Base-by-base conservation (phyloP, 2,797 vertebrate genomes). In the Macroramphosus scolopax region DNA sequence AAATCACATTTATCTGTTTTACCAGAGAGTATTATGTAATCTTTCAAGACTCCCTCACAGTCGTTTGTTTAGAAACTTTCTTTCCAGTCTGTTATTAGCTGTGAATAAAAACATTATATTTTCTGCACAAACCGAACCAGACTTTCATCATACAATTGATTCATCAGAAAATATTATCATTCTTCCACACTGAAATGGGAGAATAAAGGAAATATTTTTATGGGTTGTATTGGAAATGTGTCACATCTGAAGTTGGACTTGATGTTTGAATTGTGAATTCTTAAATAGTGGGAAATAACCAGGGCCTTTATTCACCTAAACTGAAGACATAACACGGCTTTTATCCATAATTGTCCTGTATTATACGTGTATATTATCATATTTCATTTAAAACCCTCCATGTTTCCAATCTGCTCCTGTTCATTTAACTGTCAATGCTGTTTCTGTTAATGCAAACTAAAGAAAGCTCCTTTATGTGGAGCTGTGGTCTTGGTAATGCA, bases 11-110 rank as follows among this genome's bases (percentile, higher is more conserved):
- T n/a, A n/a, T n/a, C n/a, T n/a, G n/a, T n/a, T n/a, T n/a, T n/a
- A n/a, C n/a, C n/a, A n/a, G n/a, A n/a, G n/a, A n/a, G n/a, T n/a
- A n/a, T n/a, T n/a, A n/a, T n/a, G n/a, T n/a, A n/a, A n/a, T n/a
- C n/a, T n/a, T n/a, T 16, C 1, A 1, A 37, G 31, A 32, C 22
- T 46, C 22, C 44, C 18, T 36, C 30, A 31, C 18, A 41, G 22
- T 36, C 16, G 49, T 45, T 50, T 63, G 26, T 63, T 68, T 44
- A 36, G 20, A 6, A 6, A 22, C n/a, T n/a, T n/a, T n/a, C n/a
- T n/a, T 22, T 22, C 6, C 20, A 22, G 20, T 22, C 20, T 22
- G 3, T 22, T 22, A 22, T 6, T 4, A 22, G 20, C 20, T 6
- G 6, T 3, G 3, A 3, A 22, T 4, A 22, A 22, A 22, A 22